Evolutionary conservation across 2,113 vertebrate genomes (phyloP), one percentile per base, ranked within the genome.

Genomic region (Illadopsis cleaveri): DNA sequence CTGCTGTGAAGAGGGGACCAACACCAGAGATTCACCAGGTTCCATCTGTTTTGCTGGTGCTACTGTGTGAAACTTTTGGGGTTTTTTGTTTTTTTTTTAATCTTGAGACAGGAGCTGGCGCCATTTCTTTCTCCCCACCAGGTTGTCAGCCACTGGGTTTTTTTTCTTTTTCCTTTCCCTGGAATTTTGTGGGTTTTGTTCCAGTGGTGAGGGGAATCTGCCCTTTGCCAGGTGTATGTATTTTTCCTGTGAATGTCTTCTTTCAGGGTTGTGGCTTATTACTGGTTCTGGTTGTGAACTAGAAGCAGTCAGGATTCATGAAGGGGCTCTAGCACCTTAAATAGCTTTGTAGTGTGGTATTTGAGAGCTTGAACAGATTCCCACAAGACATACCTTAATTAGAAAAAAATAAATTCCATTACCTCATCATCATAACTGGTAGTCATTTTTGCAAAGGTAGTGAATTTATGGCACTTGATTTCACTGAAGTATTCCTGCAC

Each of bases 91-190:
- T 35, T 48, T 54, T 45, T 25, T 56, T 17, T 1, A n/a, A n/a
- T 4, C 69, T 47, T 40, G 30, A 56, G 48, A 40, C 15, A 54
- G 58, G 28, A 56, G 15, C 10, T 42, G 20, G 23, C 0, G 0
- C n/a, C 10, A 33, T 3, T 56, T 73, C 53, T 73, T 64, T 65
- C n/a, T 73, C 30, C 28, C 12, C n/a, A 62, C 40, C 14, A 73
- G 6, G 27, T 47, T 27, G 7, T n/a, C 9, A 14, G 27, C 13
- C 14, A 6, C 31, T 31, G 33, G 35, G 3, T 2, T 45, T 31
- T 25, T 60, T 33, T 40, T 7, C 6, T 33, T n/a, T 71, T 62
- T 31, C 8, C 5, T 31, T 54, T 15, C 18, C 17, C 11, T 38
- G 18, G 33, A 4, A 54, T 54, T 64, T 38, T 45, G 40, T 12